Conservation (phyloP, 2,888 invertebrate species). For the Poecilus cupreus region DNA sequence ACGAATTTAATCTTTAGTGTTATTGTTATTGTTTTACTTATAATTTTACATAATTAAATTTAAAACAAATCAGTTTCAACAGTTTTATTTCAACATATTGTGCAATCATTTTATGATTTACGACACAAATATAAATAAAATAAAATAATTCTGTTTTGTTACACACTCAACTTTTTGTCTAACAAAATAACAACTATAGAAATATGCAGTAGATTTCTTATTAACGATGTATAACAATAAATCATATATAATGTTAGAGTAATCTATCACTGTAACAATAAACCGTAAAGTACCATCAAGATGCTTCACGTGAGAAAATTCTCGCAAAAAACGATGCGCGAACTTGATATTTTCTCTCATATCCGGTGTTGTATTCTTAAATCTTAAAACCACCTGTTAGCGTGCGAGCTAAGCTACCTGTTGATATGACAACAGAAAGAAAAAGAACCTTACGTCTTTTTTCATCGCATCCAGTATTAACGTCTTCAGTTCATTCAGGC, state of each 20-base stretch:
- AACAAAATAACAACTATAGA: too few species aligned
- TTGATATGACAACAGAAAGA: constrained; percentile 44
- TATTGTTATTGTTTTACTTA: too few species aligned
- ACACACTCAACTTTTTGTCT: too few species aligned
- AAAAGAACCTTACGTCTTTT: constrained; percentile 86
- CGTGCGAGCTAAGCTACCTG: constrained; percentile 52
- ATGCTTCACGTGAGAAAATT: constrained; percentile 18
- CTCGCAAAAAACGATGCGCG: constrained; percentile 9
- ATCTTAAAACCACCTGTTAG: constrained; percentile 58
- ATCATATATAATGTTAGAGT: constrained; percentile 10
- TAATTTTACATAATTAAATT: too few species aligned
- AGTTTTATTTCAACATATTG: background rate
- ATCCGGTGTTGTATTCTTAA: constrained; percentile 58
- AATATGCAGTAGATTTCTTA: too few species aligned
- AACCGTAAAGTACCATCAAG: constrained; percentile 12
- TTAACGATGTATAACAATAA: background rate
- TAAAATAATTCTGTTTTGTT: too few species aligned
- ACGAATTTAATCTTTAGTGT: too few species aligned
- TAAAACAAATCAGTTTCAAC: background rate
- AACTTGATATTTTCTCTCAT: constrained; percentile 57
- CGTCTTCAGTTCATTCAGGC: constrained; percentile 90
- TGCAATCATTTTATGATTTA: background rate
- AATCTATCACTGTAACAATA: constrained; percentile 38
- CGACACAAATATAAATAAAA: background rate
- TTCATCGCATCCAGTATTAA: constrained; percentile 89